phyloP scores from a whole-genome alignment of 2,888 invertebrate genomes.

The Papilio elwesi region DNA sequence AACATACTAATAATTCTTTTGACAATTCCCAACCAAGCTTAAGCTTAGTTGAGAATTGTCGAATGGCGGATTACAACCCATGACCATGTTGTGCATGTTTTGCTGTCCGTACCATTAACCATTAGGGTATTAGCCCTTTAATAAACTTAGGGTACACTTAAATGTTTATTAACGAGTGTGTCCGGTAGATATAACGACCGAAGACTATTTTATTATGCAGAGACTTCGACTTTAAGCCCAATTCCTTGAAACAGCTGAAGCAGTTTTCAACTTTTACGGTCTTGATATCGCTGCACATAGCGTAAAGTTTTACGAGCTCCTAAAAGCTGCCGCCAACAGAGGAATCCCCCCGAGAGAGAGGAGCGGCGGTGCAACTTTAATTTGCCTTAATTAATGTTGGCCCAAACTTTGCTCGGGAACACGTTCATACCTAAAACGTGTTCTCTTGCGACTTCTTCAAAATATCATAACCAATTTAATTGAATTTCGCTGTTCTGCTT shows the following conservation, averaged over 20 bases:
- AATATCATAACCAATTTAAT: not conserved
- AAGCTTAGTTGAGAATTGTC: no score
- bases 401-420: conserved; percentile 5
- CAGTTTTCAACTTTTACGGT: conserved; percentile 10
- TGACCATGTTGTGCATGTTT: no score
- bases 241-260: conserved; percentile 3
- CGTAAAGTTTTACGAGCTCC: conserved; percentile 5
- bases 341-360: not conserved
- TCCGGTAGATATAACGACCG: not conserved
- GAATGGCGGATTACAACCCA: no score
- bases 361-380: conserved; percentile 8
- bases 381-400: conserved; percentile 13
- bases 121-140: no score
- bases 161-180: no score
- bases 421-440: not conserved
- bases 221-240: not conserved
- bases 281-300: not conserved
- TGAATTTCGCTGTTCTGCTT: not conserved
- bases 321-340: not conserved
- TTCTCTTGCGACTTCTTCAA: not conserved
- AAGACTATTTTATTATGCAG: conserved; percentile 7
- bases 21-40: no score
- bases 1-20: no score
- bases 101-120: no score
- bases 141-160: no score